Evolutionary conservation across 2,888 invertebrate species (phyloP).

Genomic region (Melangyna quadrimaculata): DNA sequence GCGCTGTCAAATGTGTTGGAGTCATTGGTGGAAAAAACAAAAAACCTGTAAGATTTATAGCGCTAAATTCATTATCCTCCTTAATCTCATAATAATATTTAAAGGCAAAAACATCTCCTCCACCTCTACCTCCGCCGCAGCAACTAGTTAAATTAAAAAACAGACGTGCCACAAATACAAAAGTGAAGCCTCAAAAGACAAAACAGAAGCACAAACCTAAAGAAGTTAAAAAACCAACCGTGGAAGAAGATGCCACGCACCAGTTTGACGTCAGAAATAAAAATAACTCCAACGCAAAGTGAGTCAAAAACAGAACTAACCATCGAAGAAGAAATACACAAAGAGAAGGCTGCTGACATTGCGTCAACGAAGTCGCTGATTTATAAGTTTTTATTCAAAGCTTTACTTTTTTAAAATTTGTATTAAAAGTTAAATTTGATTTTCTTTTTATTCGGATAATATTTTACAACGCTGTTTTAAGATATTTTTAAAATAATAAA

Average conservation of each 20-base stretch:
- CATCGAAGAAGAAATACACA: background rate
- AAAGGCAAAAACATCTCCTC: constrained; percentile 22
- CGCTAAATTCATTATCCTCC: background rate
- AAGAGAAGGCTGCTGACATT: background rate
- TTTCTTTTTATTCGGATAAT: constrained; percentile 7
- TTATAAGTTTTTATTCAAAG: constrained; percentile 22
- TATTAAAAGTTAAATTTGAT: constrained; percentile 1
- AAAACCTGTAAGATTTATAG: constrained; percentile 73
- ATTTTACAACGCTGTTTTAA: constrained; percentile 7
- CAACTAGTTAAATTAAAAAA: constrained; percentile 13
- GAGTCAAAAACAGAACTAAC: background rate
- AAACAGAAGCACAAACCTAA: constrained; percentile 27
- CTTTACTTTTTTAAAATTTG: constrained; percentile 16
- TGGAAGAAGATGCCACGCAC: background rate
- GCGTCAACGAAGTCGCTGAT: background rate
- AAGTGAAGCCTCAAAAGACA: constrained; percentile 31
- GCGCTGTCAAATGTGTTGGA: constrained; percentile 92
- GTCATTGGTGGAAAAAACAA: constrained; percentile 93
- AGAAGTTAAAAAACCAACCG: background rate
- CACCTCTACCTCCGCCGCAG: background rate
- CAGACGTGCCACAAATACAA: constrained; percentile 1
- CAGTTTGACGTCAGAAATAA: background rate
- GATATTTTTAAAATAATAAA: constrained; percentile 29
- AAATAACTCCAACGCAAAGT: background rate
- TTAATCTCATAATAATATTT: background rate